phyloP scores from a whole-genome alignment of 2,797 vertebrate species.

The Meda fulgida region DNA sequence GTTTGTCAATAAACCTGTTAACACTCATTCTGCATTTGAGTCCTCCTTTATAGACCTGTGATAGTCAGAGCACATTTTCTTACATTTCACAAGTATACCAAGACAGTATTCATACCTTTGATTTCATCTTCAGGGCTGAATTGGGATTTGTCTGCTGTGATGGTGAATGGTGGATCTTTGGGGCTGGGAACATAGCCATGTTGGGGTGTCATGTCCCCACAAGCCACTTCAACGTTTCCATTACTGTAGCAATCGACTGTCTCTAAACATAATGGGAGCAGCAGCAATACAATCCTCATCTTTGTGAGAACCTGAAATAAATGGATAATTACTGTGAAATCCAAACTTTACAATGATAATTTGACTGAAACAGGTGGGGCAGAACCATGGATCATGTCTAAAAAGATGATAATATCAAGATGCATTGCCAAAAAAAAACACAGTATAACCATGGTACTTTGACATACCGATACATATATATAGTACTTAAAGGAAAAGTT shows the following conservation, averaged over 20 bases:
- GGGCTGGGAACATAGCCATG: slow-evolving; percentile 71
- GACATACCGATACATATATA: too few relatives aligned
- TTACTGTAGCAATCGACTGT: slow-evolving; percentile 70
- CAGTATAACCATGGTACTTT: neutral
- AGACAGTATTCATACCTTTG: slow-evolving; percentile 75
- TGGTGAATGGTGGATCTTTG: slow-evolving; percentile 68
- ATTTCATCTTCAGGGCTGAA: slow-evolving; percentile 79
- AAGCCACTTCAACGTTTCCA: slow-evolving; percentile 78
- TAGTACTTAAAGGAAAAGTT: too few relatives aligned
- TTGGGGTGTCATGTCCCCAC: slow-evolving; percentile 78
- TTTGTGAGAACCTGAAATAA: slow-evolving; percentile 69
- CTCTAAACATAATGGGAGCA: slow-evolving; percentile 52
- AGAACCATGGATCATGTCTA: neutral
- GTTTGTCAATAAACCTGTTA: too few relatives aligned
- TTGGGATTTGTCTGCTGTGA: slow-evolving; percentile 72
- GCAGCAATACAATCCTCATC: slow-evolving; percentile 49
- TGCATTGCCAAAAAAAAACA: neutral
- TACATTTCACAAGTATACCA: neutral
- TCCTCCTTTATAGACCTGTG: too few relatives aligned
- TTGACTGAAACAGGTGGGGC: neutral
- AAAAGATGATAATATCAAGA: neutral
- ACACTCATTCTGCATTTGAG: too few relatives aligned
- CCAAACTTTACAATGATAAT: neutral
- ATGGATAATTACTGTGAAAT: neutral
- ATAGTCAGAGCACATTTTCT: neutral